Percentiles rank a stretch among this genome's conserved stretches.
Evolutionary conservation across 53 echinoderm and acorn worm species (phyloP).

Genomic region (Hippasteria phrygiana): DNA sequence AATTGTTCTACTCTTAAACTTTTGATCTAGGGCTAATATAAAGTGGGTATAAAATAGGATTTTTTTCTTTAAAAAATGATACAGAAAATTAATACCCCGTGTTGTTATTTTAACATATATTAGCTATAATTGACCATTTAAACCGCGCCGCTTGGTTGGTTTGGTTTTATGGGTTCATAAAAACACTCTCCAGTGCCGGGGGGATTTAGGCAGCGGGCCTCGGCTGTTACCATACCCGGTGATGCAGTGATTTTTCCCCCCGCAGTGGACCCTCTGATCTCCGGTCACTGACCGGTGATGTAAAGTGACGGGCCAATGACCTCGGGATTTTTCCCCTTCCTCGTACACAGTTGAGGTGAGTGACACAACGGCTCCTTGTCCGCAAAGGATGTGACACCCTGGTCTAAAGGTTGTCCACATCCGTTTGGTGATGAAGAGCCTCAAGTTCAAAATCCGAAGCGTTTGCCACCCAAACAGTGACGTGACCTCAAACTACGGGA

Average conservation of each 20-base stretch:
- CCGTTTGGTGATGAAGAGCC: neutral
- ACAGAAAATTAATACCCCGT: neutral
- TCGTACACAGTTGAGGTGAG: neutral
- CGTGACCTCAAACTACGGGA: no score
- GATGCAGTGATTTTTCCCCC: slow-evolving; percentile 15
- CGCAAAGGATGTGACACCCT: neutral
- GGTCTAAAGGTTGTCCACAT: slow-evolving; percentile 41
- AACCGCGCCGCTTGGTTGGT: slow-evolving; percentile 41
- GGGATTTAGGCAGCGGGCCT: slow-evolving; percentile 1
- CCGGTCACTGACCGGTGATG: slow-evolving; percentile 44
- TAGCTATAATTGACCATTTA: no score
- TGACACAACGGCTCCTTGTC: slow-evolving; percentile 6
- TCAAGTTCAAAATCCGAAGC: neutral
- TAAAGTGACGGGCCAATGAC: slow-evolving; percentile 36
- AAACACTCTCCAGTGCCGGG: neutral
- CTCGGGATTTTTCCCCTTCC: neutral
- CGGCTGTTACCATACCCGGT: neutral
- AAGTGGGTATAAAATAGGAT: no score
- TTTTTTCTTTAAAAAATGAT: neutral
- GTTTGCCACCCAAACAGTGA: neutral
- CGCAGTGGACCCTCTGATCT: neutral
- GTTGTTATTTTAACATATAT: slow-evolving; percentile 22
- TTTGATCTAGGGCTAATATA: no score
- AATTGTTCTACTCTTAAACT: no score
- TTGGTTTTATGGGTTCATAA: slow-evolving; percentile 21